phyloP scores from a whole-genome alignment of 2,113 vertebrate species.

The Syngnathus scovelli region DNA sequence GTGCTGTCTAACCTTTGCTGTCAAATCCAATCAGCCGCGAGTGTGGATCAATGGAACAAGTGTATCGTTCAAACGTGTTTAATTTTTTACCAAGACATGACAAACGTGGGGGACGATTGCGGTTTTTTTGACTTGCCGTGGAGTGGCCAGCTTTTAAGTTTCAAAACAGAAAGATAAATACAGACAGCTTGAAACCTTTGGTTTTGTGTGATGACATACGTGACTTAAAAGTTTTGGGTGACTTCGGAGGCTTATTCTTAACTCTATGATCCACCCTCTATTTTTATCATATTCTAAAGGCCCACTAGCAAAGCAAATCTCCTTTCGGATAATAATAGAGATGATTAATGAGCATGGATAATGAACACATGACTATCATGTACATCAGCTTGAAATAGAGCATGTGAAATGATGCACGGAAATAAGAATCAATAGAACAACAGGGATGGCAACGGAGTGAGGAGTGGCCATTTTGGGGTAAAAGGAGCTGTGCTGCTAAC shows the following conservation, averaged over 20 bases:
- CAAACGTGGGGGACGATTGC: background rate
- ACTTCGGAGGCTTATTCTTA: too few species aligned
- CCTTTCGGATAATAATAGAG: background rate
- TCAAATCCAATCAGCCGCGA: conserved; percentile 21
- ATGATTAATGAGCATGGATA: background rate
- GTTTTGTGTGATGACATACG: too few species aligned
- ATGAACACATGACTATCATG: background rate
- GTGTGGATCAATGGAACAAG: conserved; percentile 10
- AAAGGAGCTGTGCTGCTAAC: conserved; percentile 48
- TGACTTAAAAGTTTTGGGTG: too few species aligned
- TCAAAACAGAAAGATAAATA: too few species aligned
- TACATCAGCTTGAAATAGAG: background rate
- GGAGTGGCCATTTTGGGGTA: conserved; percentile 20
- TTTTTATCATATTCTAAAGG: too few species aligned
- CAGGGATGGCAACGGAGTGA: conserved; percentile 11
- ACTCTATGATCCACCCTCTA: too few species aligned
- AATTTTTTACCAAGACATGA: conserved; percentile 1
- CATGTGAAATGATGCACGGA: background rate
- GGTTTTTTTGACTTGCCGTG: background rate
- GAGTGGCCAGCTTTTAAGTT: background rate
- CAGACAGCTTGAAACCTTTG: too few species aligned
- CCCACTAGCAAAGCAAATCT: too few species aligned
- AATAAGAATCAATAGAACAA: conserved; percentile 8
- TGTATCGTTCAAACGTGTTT: background rate
- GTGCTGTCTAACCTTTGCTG: conserved; percentile 19